phyloP scores from a whole-genome alignment of 1,140 invertebrate species.

The Marisa cornuarietis region DNA sequence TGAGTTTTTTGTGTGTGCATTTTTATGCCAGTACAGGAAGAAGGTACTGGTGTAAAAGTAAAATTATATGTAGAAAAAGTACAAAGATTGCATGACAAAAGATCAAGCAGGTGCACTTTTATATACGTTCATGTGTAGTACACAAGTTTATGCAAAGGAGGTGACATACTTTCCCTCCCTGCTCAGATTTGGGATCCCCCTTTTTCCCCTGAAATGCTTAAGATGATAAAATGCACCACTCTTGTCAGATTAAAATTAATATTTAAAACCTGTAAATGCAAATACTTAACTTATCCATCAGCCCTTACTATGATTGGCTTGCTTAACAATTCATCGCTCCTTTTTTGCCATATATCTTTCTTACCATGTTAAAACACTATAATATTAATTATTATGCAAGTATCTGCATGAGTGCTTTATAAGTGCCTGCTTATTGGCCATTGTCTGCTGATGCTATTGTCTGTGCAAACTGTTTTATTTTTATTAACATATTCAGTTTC shows the following conservation, averaged over 20 bases:
- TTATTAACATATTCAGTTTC: no score
- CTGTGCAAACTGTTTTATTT: no score
- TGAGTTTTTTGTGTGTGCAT: not conserved
- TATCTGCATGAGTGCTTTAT: not conserved
- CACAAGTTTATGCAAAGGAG: not conserved
- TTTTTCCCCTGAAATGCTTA: not conserved
- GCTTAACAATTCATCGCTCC: no score
- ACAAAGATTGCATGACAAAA: no score
- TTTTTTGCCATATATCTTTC: no score
- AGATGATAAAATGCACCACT: not conserved
- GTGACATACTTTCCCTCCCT: not conserved
- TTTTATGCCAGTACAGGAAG: not conserved
- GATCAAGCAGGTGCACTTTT: not conserved
- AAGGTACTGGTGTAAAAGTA: no score
- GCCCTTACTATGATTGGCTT: no score
- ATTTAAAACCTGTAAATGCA: no score
- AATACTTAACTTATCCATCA: no score
- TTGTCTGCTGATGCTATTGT: no score
- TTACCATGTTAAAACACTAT: not conserved
- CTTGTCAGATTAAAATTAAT: not conserved
- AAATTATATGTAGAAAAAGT: no score
- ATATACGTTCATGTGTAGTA: not conserved
- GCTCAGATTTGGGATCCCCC: not conserved
- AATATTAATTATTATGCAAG: not conserved
- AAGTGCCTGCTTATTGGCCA: not conserved